These are phyloP conservation scores for Chloroceryle aenea DNA, from an alignment of 2,113 vertebrate species.

Conservation along the genomic window DNA sequence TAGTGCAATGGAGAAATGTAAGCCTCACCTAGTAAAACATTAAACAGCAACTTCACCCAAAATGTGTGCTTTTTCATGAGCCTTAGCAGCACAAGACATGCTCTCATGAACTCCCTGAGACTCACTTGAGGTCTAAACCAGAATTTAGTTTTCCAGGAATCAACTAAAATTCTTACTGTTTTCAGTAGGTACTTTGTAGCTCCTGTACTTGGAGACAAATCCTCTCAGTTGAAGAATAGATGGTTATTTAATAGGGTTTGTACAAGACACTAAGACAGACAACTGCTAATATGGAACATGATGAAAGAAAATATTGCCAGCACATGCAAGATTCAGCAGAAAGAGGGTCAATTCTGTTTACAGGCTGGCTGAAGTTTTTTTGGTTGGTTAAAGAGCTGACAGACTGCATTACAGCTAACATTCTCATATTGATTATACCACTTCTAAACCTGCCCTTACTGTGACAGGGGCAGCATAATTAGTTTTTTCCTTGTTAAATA, in stretches of 20 bases:
- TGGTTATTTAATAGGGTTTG: not conserved
- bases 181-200: not conserved
- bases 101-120: not conserved
- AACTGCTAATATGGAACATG: conserved; percentile 18
- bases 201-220: not conserved
- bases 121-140: not conserved
- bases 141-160: not conserved
- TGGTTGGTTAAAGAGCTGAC: conserved; percentile 91
- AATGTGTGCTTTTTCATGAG: not conserved
- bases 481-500: conserved; percentile 82
- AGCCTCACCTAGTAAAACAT: not conserved
- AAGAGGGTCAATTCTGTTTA: conserved; percentile 77
- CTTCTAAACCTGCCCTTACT: conserved; percentile 83
- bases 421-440: conserved; percentile 93
- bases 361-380: conserved; percentile 85
- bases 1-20: not conserved
- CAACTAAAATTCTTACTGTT: not conserved
- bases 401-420: conserved; percentile 90
- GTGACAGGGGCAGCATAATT: conserved; percentile 82
- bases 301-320: not conserved
- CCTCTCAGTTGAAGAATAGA: not conserved
- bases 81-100: not conserved
- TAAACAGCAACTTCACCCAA: not conserved
- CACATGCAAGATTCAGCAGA: conserved; percentile 14
- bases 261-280: not conserved